Conservation (phyloP, 2,113 vertebrate species). For the Mixornis gularis region DNA sequence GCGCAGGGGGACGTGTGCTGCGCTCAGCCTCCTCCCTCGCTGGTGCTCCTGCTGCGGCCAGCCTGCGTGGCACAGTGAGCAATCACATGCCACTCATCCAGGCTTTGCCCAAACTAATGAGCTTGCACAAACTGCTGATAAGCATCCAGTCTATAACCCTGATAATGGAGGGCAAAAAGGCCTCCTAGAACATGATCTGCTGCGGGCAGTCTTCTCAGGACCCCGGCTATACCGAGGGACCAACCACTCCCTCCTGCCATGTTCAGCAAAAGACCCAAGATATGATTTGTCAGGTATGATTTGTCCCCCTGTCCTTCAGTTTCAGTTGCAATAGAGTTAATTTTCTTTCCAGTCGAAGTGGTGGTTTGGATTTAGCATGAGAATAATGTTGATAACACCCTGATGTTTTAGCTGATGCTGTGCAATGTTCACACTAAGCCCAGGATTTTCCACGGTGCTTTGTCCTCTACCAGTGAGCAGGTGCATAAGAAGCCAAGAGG, state of each 20-base stretch:
- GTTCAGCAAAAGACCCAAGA: background rate
- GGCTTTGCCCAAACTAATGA: background rate
- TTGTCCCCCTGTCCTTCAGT: background rate
- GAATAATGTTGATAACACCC: background rate
- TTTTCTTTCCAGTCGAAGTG: background rate
- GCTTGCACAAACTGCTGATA: background rate
- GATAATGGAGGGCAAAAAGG: background rate
- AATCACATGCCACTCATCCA: background rate
- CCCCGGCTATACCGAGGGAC: accelerated
- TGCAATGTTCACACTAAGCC: background rate
- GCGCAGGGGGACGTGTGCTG: background rate
- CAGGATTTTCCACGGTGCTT: background rate
- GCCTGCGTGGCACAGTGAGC: background rate
- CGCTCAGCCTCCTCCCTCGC: background rate
- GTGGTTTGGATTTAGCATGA: background rate
- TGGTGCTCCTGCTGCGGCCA: background rate
- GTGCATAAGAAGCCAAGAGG: background rate
- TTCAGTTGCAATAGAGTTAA: background rate
- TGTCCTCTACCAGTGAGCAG: background rate
- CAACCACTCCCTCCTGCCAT: background rate
- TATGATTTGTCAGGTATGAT: too few relatives aligned
- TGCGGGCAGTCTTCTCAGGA: background rate
- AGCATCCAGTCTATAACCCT: background rate
- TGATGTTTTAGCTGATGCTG: background rate
- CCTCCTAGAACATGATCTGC: background rate